Base-by-base conservation (phyloP, 2,113 vertebrate species). In the Archilochus colubris region DNA sequence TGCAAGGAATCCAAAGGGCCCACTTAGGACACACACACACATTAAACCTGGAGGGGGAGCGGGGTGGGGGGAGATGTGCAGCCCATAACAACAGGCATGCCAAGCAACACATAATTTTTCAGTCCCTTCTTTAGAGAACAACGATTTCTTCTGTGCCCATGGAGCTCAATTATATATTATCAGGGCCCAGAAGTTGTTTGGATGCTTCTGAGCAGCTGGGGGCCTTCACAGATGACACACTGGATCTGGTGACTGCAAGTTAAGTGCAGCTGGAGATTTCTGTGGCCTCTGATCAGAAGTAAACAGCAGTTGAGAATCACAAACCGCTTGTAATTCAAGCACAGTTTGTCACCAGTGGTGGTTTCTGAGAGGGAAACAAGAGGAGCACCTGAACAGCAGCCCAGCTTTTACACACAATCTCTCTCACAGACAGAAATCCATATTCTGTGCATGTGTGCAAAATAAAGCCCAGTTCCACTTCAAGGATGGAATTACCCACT, bases 201-300 rank as follows among this genome's bases (percentile, higher is more conserved):
- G 84, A 81, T 77, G 88, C 88, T 95, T 82, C 85, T 1, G 44
- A 97, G 91, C 92, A 97, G 95, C 64, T 95, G 96, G 91, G 72
- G 92, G 93, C 92, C 89, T 81, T 63, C 73, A 80, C 51, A 91
- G 79, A 89, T 85, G 78, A 84, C 58, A 43, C 76, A n/a, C 85
- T 89, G 85, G 86, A 74, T 82, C 57, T 17, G 22, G 92, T 62
- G 94, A 89, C 73, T 64, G 68, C 3, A 40, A 92, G 91, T 95
- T 95, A 94, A 96, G 85, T 85, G 89, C 80, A 95, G 86, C 86
- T 95, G 96, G 78, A 70, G 78, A 25, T 92, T 84, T 92, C 88
- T 81, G 88, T 59, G 86, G 94, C 73, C 92, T 88, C 92, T 87
- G 83, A 91, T 92, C 83, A 92, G 89, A 86, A 79, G 54, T 91